Base-by-base conservation (phyloP, 2,888 invertebrate species). In the Drosophila trichaetosa region DNA sequence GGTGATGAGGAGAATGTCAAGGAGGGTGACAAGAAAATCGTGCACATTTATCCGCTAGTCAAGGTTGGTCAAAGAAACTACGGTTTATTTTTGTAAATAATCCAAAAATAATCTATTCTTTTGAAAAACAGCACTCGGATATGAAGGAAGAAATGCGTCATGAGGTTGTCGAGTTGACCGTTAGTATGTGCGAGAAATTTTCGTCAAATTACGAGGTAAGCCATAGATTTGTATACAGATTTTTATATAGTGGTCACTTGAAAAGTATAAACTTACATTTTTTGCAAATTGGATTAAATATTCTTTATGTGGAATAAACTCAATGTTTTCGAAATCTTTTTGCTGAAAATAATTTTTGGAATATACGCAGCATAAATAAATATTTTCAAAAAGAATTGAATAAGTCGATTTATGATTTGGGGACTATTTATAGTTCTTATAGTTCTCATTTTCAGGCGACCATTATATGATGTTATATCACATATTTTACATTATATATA, bases 121-220 rank as follows among this genome's bases (percentile, higher is more conserved):
- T 10, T 16, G 4, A 33, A 46, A 29, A 27, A n/a, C 61, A 60
- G 98, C 96, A 97, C 93, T 96, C 97, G 2, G 99, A 99, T 93
- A 98, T 99, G 98, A 94, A 95, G 34, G 98, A 98, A 84, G 98
- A 99, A 93, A 97, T 98, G 96, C 96, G 96, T 87, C 95, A 95
- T 36, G 99, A 99, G 93, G 96, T 97, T 0, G 95, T 98, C 93
- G 98, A 99, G 93, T 93, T 98, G 79, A 97, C 97, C 77, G 97
- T 98, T 61, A 97, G 98, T 4, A 98, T 98, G 0, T 98, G 98
- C 92, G 99, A 99, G 93, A 98, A 98, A 94, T 96, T 95, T 93
- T 94, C 97, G 0, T 94, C 95, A 10, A 98, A 98, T 93, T 97
- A 98, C 93, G 96, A 96, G 94, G 96, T 96, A 93, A 91, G 85